Evolutionary conservation across 2,113 vertebrate species (phyloP), one percentile per base, ranked within the genome.

Genomic region (Erinaceus europaeus): DNA sequence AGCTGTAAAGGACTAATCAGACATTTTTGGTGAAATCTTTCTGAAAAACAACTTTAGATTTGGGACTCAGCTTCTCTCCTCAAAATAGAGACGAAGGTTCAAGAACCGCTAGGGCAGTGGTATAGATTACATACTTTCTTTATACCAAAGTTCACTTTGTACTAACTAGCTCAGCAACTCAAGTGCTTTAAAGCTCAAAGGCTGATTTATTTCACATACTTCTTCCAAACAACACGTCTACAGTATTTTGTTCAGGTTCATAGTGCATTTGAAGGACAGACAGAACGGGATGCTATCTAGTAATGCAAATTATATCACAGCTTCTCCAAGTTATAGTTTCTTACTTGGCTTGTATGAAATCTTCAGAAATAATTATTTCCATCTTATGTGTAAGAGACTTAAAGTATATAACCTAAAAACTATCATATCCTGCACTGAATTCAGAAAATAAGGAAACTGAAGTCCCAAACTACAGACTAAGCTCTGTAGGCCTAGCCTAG

Each of bases 11-110:
- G 77, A 83, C 61, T 67, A 44, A 42, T 32, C 36, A 76, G 44
- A 75, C 23, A 75, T 79, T 88, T 86, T 80, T 34, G 40, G 50
- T 25, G 44, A 27, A 72, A 46, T 76, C 72, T 68, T 86, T 46
- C 64, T 88, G 59, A 89, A 89, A 77, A 84, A 29, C 67, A 81
- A 23, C 68, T 18, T 89, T 69, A 86, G 69, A 44, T 15, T 68
- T 76, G 86, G 81, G 32, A 25, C 17, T 90, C 18, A 48, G 50
- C 46, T 80, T 74, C n/a, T 38, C 6, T 11, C 38, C 65, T 61
- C 44, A 72, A 92, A 87, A 79, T 38, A 68, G 74, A 77, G 46
- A 14, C 25, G 69, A 29, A 53, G 48, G 75, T 36, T 20, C 40
- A 38, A 52, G 9, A 0, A 48, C n/a, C 20, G 10, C 9, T 23